These are phyloP conservation scores for Syrmaticus mikado DNA, from an alignment of 2,113 vertebrate species.

Conservation along the genomic window DNA sequence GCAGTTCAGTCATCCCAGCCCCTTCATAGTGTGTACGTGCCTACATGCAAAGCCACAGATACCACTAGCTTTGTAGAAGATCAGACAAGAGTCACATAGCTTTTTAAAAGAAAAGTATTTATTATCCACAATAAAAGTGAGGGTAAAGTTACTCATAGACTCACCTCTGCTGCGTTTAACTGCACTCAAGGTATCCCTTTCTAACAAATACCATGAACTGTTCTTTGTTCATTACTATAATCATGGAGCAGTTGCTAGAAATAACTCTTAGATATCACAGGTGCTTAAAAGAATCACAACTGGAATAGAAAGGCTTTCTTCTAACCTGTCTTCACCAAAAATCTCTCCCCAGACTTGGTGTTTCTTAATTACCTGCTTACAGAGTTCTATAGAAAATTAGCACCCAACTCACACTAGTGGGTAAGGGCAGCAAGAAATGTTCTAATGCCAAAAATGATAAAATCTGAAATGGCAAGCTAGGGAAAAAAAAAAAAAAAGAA, in stretches of 20 bases:
- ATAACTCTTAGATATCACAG: neutral
- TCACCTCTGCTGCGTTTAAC: neutral
- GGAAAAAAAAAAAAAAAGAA: neutral
- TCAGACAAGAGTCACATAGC: neutral
- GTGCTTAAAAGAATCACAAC: neutral
- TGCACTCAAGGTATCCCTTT: neutral
- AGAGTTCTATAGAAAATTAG: neutral
- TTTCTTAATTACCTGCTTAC: neutral
- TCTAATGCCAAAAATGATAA: neutral
- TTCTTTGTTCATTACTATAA: neutral
- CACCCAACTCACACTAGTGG: neutral
- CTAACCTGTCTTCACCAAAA: neutral
- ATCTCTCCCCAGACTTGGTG: neutral
- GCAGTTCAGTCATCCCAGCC: neutral
- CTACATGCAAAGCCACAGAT: constrained; percentile 15
- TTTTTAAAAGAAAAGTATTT: neutral
- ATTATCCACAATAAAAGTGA: neutral
- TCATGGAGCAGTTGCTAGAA: neutral
- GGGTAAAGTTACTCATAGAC: neutral
- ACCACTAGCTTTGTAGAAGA: neutral
- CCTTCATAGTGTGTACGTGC: neutral
- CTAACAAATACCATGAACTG: neutral
- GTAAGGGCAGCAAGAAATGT: neutral
- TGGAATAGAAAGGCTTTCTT: neutral
- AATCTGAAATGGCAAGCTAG: neutral